Evolutionary conservation across 1,140 invertebrate species (phyloP).

Genomic region (Caenorhabditis latens): DNA sequence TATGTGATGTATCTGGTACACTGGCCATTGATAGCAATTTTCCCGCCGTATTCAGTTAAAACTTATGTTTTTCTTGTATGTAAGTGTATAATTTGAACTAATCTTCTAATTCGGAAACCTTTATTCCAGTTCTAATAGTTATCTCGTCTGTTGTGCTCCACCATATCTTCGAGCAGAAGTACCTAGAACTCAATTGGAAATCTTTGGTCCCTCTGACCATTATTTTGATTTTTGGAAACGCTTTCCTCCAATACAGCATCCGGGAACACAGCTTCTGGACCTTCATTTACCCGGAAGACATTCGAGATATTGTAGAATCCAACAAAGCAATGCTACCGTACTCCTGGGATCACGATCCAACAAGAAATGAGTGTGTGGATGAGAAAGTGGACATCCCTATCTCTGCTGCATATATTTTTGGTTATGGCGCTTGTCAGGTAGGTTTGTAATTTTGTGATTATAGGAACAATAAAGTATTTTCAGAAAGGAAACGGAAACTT

Average conservation of each 20-base stretch:
- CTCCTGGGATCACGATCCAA: too few relatives aligned
- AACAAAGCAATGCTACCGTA: too few relatives aligned
- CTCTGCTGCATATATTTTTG: too few relatives aligned
- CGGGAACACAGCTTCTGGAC: conserved; percentile 20
- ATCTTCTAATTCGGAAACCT: background rate
- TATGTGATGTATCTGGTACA: conserved; percentile 57
- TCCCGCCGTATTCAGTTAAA: background rate
- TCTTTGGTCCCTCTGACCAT: background rate
- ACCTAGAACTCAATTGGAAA: background rate
- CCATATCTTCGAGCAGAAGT: conserved; percentile 19
- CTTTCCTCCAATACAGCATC: conserved; percentile 8
- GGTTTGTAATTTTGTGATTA: too few relatives aligned
- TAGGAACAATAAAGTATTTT: too few relatives aligned
- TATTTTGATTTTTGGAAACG: background rate
- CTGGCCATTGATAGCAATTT: conserved; percentile 54
- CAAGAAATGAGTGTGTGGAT: too few relatives aligned
- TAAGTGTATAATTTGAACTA: background rate
- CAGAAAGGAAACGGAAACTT: background rate
- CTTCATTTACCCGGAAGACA: background rate
- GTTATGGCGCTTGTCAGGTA: too few relatives aligned
- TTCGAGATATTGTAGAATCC: too few relatives aligned
- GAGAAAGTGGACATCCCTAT: too few relatives aligned
- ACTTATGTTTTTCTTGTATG: background rate
- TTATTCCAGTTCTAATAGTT: conserved; percentile 6
- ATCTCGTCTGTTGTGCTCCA: conserved; percentile 35